Evolutionary conservation across 1,140 invertebrate genomes (phyloP).

Genomic region (Danaus melanippus): DNA sequence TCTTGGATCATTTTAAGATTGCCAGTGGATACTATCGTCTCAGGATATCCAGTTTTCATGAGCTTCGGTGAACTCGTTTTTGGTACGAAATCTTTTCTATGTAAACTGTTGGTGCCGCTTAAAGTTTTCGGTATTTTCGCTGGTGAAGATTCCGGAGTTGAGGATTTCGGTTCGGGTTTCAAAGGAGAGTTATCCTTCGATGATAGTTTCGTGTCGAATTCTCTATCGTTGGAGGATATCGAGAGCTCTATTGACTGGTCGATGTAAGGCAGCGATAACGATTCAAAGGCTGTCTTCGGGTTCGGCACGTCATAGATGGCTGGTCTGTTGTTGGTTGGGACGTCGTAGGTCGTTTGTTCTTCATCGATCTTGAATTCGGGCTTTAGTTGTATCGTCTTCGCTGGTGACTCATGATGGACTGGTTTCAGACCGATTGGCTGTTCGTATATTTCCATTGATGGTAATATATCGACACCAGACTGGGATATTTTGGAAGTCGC

Average conservation of each 20-base stretch:
- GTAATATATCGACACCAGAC: slow-evolving; percentile 63
- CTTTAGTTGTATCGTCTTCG: slow-evolving; percentile 31
- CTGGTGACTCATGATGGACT: slow-evolving; percentile 28
- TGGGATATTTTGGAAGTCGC: slow-evolving; percentile 70
- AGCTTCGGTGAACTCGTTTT: slow-evolving; percentile 39
- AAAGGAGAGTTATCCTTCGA: slow-evolving; percentile 51
- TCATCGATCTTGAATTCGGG: slow-evolving; percentile 54
- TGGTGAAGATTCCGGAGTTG: slow-evolving; percentile 39
- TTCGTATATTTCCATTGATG: slow-evolving; percentile 66
- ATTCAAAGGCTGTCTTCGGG: slow-evolving; percentile 58
- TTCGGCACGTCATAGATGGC: slow-evolving; percentile 63
- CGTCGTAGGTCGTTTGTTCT: slow-evolving; percentile 53
- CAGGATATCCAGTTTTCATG: slow-evolving; percentile 49
- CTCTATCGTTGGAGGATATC: slow-evolving; percentile 63
- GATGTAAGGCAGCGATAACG: slow-evolving; percentile 58
- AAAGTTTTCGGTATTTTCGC: slow-evolving; percentile 44
- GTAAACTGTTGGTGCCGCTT: slow-evolving; percentile 51
- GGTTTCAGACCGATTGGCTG: slow-evolving; percentile 48
- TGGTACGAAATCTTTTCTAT: slow-evolving; percentile 47
- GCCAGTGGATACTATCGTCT: slow-evolving; percentile 51
- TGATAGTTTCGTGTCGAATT: slow-evolving; percentile 61
- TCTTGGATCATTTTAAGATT: slow-evolving; percentile 53
- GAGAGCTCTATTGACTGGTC: slow-evolving; percentile 64
- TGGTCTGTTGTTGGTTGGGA: slow-evolving; percentile 44
- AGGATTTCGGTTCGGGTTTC: slow-evolving; percentile 34